Evolutionary conservation across 2,797 vertebrate species (phyloP).

Genomic region (Neosilurus mollespiculum): DNA sequence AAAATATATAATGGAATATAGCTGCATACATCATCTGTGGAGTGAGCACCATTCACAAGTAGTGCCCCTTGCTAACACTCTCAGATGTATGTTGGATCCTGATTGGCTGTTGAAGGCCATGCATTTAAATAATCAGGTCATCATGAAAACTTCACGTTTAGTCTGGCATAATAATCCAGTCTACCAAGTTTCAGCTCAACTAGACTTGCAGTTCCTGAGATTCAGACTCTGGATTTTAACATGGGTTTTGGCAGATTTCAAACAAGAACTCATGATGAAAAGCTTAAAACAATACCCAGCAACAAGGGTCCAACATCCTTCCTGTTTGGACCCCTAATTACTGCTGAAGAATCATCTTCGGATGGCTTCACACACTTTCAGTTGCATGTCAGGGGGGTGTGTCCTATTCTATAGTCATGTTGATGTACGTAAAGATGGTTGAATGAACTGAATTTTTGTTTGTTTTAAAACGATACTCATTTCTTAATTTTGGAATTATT

Average conservation of each 20-base stretch:
- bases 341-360: neutral
- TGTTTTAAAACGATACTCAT: neutral
- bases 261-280: neutral
- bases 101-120: neutral
- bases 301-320: neutral
- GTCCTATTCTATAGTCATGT: neutral
- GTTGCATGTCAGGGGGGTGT: neutral
- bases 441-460: neutral
- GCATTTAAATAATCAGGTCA: slow-evolving; percentile 4
- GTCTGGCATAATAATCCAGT: neutral
- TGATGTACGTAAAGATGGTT: neutral
- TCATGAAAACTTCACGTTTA: neutral
- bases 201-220: neutral
- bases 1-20: neutral
- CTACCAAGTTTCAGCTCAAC: neutral
- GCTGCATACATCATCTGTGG: neutral
- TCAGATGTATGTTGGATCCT: neutral
- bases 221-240: neutral
- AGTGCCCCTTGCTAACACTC: too few relatives aligned
- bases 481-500: neutral
- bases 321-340: neutral
- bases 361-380: neutral
- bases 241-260: neutral
- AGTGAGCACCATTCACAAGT: neutral
- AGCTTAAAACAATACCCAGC: neutral